Percentiles rank a stretch among this genome's conserved stretches.
Evolutionary conservation across 1,140 invertebrate genomes (phyloP).

Genomic region (Brachionus sp.): DNA sequence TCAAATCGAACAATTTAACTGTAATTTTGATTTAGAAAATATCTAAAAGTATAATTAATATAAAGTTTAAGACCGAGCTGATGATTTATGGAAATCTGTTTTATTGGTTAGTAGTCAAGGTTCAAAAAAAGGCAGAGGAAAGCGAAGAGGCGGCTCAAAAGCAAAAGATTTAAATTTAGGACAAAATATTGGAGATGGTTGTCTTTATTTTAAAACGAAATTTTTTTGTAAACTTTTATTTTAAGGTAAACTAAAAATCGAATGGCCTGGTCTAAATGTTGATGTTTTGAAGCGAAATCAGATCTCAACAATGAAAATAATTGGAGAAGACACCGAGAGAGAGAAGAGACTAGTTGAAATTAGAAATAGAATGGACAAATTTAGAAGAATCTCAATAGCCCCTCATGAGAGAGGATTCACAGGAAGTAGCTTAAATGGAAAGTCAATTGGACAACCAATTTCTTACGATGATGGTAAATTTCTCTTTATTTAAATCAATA

Average conservation of each 20-base stretch:
- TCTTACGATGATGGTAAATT: slow-evolving; percentile 64
- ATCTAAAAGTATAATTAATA: neutral
- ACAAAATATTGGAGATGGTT: slow-evolving; percentile 73
- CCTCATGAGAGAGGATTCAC: slow-evolving; percentile 85
- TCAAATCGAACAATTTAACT: slow-evolving; percentile 9
- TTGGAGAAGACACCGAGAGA: slow-evolving; percentile 57
- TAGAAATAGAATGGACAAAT: slow-evolving; percentile 69
- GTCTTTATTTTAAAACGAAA: slow-evolving; percentile 61
- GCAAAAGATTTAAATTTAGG: slow-evolving; percentile 82
- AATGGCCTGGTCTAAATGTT: slow-evolving; percentile 85
- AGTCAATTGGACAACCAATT: slow-evolving; percentile 80
- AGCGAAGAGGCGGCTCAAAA: slow-evolving; percentile 68
- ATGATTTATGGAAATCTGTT: slow-evolving; percentile 86
- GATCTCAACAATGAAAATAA: neutral
- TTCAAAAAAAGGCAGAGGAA: slow-evolving; percentile 85
- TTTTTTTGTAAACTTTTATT: neutral
- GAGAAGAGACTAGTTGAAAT: slow-evolving; percentile 69
- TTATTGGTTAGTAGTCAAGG: slow-evolving; percentile 93
- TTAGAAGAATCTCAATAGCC: slow-evolving; percentile 65
- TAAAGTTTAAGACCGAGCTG: slow-evolving; percentile 9
- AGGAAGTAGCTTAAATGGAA: slow-evolving; percentile 73
- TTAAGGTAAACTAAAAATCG: slow-evolving; percentile 70
- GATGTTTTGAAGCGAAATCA: slow-evolving; percentile 65
- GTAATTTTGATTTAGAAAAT: neutral
- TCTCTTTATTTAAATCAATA: neutral